Evolutionary conservation across 1,140 invertebrate species (phyloP).

Genomic region (Riptortus pedestris): DNA sequence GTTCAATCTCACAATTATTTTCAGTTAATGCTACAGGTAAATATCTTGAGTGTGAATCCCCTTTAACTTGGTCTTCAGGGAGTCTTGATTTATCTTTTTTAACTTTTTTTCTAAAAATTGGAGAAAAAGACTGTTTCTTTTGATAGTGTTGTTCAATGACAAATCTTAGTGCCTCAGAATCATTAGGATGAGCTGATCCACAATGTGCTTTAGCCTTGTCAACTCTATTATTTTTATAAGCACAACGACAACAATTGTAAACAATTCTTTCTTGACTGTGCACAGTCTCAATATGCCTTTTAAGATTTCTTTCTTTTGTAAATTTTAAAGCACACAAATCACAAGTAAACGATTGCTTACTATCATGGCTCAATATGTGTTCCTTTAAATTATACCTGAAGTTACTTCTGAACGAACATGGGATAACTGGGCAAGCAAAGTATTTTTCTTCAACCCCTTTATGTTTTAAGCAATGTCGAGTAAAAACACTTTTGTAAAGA

Average conservation of each 20-base stretch:
- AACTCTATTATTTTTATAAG: slow-evolving; percentile 15
- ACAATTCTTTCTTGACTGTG: background rate
- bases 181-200: background rate
- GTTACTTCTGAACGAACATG: background rate
- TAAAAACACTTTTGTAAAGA: slow-evolving; percentile 17
- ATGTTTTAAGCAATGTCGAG: slow-evolving; percentile 19
- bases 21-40: no score
- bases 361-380: slow-evolving; percentile 15
- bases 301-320: slow-evolving; percentile 20
- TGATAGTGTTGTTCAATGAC: background rate
- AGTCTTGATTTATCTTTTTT: background rate
- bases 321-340: slow-evolving; percentile 16
- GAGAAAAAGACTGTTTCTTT: background rate
- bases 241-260: slow-evolving; percentile 8
- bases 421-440: slow-evolving; percentile 4
- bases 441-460: background rate
- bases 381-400: slow-evolving; percentile 16
- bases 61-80: background rate
- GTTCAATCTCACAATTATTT: no score
- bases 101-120: background rate
- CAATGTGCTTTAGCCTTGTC: slow-evolving; percentile 17
- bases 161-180: background rate
- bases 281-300: slow-evolving; percentile 18
- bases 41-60: background rate
- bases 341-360: slow-evolving; percentile 8